Evolutionary conservation across 2,888 invertebrate species (phyloP), one percentile per base, ranked within the genome.

Genomic region (Odontocerum albicorne): DNA sequence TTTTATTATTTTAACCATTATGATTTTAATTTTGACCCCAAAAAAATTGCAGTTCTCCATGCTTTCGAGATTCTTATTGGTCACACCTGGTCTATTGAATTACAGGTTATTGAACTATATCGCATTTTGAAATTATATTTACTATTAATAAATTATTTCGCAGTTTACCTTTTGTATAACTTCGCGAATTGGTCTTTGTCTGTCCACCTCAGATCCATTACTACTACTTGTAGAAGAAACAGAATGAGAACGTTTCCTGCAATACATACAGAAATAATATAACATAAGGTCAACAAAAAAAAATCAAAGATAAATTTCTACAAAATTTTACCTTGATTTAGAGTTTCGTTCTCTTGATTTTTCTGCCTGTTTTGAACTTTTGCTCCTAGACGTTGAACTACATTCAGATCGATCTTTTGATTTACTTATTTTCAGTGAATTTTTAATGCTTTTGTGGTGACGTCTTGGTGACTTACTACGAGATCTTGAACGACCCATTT

Each of bases 131-230:
- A n/a, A n/a, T n/a, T n/a, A n/a, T n/a, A n/a, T n/a, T n/a, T n/a
- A n/a, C n/a, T n/a, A n/a, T n/a, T n/a, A n/a, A n/a, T n/a, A 20
- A 4, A 21, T n/a, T n/a, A n/a, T n/a, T n/a, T n/a, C n/a, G n/a
- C n/a, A n/a, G n/a, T n/a, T n/a, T 67, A 81, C 83, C 76, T 88
- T 89, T 75, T 95, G 92, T 72, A 96, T 96, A 38, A 92, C 86
- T 75, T 96, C 96, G 66, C 94, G 88, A 68, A 95, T 90, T 60
- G 94, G 82, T 78, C 93, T 85, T 72, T 92, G 92, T 64, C 93
- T 81, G 71, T 94, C 93, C 87, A 94, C 89, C 81, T 94, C 94
- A 1, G 88, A 88, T 44, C 69, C 70, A 62, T 84, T 86, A 62
- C 86, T 85, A 67, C 85, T 88, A 61, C 85, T 85, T 60, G 82